Evolutionary conservation across 1,140 invertebrate genomes (phyloP), one percentile per base, ranked within the genome.

Genomic region (Vollenhovia emeryi): DNA sequence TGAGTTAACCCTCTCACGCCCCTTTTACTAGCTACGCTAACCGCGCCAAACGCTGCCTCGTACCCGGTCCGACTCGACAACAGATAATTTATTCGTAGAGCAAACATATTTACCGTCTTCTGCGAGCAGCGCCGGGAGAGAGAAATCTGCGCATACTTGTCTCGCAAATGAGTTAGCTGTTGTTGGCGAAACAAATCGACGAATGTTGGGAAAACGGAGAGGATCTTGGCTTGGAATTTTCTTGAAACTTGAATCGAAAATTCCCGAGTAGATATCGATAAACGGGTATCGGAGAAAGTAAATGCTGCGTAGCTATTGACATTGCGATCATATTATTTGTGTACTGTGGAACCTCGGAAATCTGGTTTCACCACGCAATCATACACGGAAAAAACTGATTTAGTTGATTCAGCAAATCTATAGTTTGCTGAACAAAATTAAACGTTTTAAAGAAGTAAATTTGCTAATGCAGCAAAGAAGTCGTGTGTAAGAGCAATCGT

Each of bases 71-170:
- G 33, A 40, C 62, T 57, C 33, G 62, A 68, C 76, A 40, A 69
- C 48, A 52, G 45, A 79, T 68, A 69, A 79, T 79, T 79, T 68
- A 79, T 68, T 79, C 62, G 33, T 69, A 79, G 45, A 40, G 33
- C 30, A 40, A 79, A 79, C 21, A 79, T 76, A 76, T 79, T 79
- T 79, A 68, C 9, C 15, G 13, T 68, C 57, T 48, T 45, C 40
- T 36, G 59, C 15, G 24, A 11, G 15, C 43, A 68, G 43, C 7
- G 30, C 43, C n/a, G n/a, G 43, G 30, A 18, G 30, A 50, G 36
- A 52, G 52, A 21, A 48, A 79, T 40, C 62, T 24, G 45, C 6
- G 3, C 11, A 45, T 15, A 21, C 11, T 60, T 21, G 36, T 76
- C 40, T 60, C 36, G 7, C 36, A 43, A 76, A 60, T 57, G 21